Percentiles rank a stretch among this genome's conserved stretches.
Conservation (phyloP, 2,797 vertebrate species). For the Cercopithecus hamlyni region DNA sequence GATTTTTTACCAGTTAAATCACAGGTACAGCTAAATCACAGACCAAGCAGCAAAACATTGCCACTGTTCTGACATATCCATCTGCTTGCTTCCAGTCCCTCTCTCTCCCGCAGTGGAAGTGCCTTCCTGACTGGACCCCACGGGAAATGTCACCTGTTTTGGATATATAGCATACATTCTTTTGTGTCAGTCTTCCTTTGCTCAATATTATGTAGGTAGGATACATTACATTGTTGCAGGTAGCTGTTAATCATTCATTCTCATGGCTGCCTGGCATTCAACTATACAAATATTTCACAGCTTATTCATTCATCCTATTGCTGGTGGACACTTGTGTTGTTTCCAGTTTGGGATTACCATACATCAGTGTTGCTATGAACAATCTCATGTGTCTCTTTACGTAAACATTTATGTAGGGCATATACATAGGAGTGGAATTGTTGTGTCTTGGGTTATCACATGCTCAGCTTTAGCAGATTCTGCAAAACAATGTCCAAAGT, state of each 20-base stretch:
- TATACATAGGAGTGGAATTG: fast-evolving
- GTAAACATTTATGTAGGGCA: background rate
- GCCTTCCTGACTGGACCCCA: no score
- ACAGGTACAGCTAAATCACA: no score
- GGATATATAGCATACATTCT: fast-evolving
- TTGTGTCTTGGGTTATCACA: background rate
- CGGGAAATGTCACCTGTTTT: no score
- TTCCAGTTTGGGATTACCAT: background rate
- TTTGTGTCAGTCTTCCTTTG: background rate
- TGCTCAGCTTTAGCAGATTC: background rate
- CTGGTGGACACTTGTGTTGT: no score
- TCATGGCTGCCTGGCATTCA: fast-evolving
- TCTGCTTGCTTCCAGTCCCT: fast-evolving
- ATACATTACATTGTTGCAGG: fast-evolving
- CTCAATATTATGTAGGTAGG: fast-evolving
- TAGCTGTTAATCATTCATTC: fast-evolving
- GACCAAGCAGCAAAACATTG: background rate
- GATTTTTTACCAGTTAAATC: background rate
- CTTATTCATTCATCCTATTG: no score
- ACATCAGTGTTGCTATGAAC: fast-evolving
- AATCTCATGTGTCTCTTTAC: background rate
- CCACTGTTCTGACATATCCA: background rate
- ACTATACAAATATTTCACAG: fast-evolving
- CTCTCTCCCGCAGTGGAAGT: background rate
- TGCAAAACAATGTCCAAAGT: background rate